Evolutionary conservation across 2,888 invertebrate species (phyloP).

Genomic region (Aradus depressus): DNA sequence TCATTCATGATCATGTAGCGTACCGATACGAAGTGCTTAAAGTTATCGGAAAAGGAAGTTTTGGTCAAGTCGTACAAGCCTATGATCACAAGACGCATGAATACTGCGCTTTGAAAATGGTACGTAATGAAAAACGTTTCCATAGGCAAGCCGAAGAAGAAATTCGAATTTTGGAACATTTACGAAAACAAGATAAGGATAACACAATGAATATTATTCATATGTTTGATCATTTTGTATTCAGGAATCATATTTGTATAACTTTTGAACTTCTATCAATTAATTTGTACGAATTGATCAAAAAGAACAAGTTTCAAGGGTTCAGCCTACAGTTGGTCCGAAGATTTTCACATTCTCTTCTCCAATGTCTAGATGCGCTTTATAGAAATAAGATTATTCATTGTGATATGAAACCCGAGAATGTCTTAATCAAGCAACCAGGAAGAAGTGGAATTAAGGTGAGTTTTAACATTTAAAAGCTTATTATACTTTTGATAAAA

Average conservation of each 20-base stretch:
- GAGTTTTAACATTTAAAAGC: no score
- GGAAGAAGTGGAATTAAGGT: conserved; percentile 97
- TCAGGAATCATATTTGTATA: conserved; percentile 97
- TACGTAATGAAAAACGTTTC: conserved; percentile 93
- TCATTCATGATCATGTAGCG: conserved; percentile 95
- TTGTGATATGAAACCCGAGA: conserved; percentile 99
- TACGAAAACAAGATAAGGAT: conserved; percentile 91
- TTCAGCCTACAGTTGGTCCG: conserved; percentile 93
- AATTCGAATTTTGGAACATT: conserved; percentile 88
- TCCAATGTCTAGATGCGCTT: conserved; percentile 92
- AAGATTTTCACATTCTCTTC: conserved; percentile 93
- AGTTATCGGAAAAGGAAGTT: conserved; percentile 96
- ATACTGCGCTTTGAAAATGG: conserved; percentile 95
- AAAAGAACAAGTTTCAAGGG: conserved; percentile 98
- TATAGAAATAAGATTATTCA: conserved; percentile 94
- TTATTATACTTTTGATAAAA: no score
- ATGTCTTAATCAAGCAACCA: conserved; percentile 94
- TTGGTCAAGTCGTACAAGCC: conserved; percentile 97
- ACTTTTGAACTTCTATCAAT: conserved; percentile 95
- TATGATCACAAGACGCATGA: conserved; percentile 95
- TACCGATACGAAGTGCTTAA: conserved; percentile 92
- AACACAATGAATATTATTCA: conserved; percentile 98
- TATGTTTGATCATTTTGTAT: conserved; percentile 95
- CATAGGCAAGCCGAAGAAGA: conserved; percentile 98
- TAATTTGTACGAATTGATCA: conserved; percentile 96